Evolutionary conservation across 1,140 invertebrate genomes (phyloP), one percentile per base, ranked within the genome.

Genomic region (Zelostemma sp.): DNA sequence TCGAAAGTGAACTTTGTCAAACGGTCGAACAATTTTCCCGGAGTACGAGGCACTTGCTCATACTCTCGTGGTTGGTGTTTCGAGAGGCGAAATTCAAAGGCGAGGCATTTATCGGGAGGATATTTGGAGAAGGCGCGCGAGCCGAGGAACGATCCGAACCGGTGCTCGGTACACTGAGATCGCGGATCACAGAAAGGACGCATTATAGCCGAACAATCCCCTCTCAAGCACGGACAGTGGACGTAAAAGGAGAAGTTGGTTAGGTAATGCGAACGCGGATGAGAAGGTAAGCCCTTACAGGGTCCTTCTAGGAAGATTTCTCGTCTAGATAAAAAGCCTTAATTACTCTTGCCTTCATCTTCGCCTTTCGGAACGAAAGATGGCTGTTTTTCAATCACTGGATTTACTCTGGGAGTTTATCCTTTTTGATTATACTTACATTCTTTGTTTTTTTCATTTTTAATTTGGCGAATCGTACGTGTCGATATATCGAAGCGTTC

Each of bases 231-330:
- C 67, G 19, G 50, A 56, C 47, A 73, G 73, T 67, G 69, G 56
- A 78, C 80, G 71, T 81, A 81, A 80, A 83, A 80, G 81, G 81
- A 50, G 76, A 81, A 80, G 75, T 73, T 76, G 75, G 75, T 77
- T 75, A 74, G 67, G 72, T 74, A 79, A 78, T 74, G 71, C 62
- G 46, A 60, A 68, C 62, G 50, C 63, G 61, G 65, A 67, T 47
- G 51, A 64, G 73, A 72, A 67, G 51, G 46, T 21, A 53, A 50
- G 46, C 61, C 68, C 68, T 73, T 75, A 68, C 69, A 72, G 59
- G 62, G 68, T 50, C 25, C 14, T 60, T 15, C 51, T 33, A n/a
- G 35, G 9, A 38, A 47, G 56, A 64, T 63, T 43, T 17, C 1
- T 16, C 1, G 9, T 5, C 15, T 9, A n/a, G 64, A 64, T 68